These are phyloP conservation scores for Synchiropus splendidus DNA, from an alignment of 2,113 vertebrate genomes.

Conservation along the genomic window DNA sequence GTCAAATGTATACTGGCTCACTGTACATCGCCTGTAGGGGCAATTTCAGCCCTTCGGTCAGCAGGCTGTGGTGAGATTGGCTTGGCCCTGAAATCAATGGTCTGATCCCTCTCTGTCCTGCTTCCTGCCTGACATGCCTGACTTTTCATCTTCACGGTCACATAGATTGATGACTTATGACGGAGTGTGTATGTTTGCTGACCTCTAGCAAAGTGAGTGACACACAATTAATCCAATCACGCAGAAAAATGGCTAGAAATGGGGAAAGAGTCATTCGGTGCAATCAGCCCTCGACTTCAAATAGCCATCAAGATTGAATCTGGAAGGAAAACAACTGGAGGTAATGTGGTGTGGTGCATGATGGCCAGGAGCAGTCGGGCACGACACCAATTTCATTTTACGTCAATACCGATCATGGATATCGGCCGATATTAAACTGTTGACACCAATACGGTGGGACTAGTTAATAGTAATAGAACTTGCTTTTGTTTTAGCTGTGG, in stretches of 20 bases:
- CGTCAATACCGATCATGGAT: too few species aligned
- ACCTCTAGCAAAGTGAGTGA: slow-evolving; percentile 71
- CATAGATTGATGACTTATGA: slow-evolving; percentile 77
- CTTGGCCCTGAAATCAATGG: slow-evolving; percentile 71
- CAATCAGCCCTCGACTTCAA: slow-evolving; percentile 44
- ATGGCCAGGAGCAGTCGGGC: too few species aligned
- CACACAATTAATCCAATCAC: slow-evolving; percentile 74
- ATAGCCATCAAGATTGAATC: slow-evolving; percentile 53
- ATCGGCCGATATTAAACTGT: too few species aligned
- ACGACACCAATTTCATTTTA: too few species aligned
- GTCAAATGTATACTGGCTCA: slow-evolving; percentile 30
- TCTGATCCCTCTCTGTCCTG: slow-evolving; percentile 63
- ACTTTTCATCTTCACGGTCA: slow-evolving; percentile 72
- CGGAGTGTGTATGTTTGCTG: slow-evolving; percentile 69
- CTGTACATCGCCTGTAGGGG: slow-evolving; percentile 48
- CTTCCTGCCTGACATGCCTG: slow-evolving; percentile 68
- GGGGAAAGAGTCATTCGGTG: slow-evolving; percentile 37
- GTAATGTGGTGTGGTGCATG: too few species aligned
- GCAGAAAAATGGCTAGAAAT: slow-evolving; percentile 53
- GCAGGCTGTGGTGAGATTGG: slow-evolving; percentile 56
- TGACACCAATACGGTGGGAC: too few species aligned
- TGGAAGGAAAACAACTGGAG: slow-evolving; percentile 11
- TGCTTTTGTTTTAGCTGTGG: too few species aligned
- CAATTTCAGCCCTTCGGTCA: slow-evolving; percentile 51
- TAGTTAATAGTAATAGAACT: too few species aligned